A percentile compares a stretch with the other conserved stretches of the same genome.
phyloP scores from a whole-genome alignment of 2,797 vertebrate genomes.

The Tympanoctomys barrerae region DNA sequence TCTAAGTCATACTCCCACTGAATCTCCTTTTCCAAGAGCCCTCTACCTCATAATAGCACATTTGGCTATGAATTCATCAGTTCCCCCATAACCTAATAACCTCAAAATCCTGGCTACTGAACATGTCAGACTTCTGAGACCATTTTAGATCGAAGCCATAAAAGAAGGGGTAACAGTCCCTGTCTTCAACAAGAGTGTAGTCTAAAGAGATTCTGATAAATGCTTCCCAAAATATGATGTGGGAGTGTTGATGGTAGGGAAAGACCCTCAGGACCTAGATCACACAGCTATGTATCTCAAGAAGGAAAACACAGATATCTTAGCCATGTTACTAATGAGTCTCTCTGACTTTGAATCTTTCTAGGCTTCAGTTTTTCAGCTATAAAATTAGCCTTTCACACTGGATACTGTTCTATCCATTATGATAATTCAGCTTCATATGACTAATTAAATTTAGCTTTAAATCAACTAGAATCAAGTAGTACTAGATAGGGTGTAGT shows the following conservation, averaged over 20 bases:
- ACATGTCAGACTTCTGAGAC: neutral
- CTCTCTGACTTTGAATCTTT: slow-evolving; percentile 36
- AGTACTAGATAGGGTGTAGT: neutral
- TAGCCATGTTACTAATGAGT: neutral
- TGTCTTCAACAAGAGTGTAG: neutral
- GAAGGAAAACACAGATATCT: neutral
- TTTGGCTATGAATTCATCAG: neutral
- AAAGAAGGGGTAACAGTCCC: neutral
- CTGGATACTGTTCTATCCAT: neutral
- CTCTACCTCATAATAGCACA: neutral
- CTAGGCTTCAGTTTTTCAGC: slow-evolving; percentile 17
- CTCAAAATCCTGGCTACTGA: neutral
- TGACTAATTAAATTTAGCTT: slow-evolving; percentile 8
- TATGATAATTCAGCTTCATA: neutral
- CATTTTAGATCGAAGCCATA: neutral
- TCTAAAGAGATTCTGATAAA: neutral
- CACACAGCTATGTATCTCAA: neutral
- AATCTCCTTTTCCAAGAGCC: neutral
- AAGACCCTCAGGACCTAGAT: neutral
- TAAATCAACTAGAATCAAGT: slow-evolving; percentile 40
- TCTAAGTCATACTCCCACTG: neutral
- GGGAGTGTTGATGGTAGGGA: neutral
- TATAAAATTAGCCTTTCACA: slow-evolving; percentile 40
- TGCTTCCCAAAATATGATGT: neutral
- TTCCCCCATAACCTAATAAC: neutral